phyloP scores from a whole-genome alignment of 2,797 vertebrate genomes.

The Gadopsis marmoratus region DNA sequence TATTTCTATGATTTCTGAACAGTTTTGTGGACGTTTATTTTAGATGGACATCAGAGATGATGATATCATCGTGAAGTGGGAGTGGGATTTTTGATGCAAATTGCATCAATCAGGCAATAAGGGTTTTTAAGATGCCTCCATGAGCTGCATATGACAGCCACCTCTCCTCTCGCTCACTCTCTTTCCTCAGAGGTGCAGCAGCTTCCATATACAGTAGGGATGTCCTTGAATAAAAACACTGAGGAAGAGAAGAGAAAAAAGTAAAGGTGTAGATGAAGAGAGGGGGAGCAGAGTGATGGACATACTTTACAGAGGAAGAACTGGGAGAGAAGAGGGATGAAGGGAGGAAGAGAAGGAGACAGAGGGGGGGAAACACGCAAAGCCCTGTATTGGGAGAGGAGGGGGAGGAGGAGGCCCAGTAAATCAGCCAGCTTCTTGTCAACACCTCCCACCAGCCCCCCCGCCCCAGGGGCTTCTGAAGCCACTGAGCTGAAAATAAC shows the following conservation, averaged over 20 bases:
- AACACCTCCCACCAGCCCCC: conserved; percentile 87
- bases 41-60: too few species aligned
- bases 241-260: conserved; percentile 8
- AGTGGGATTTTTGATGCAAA: background rate
- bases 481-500: conserved; percentile 99
- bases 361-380: conserved; percentile 18
- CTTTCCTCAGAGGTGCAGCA: background rate
- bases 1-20: too few species aligned
- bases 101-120: background rate
- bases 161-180: background rate
- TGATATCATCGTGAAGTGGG: too few species aligned
- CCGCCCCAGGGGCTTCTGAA: conserved; percentile 87
- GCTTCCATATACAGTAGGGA: background rate
- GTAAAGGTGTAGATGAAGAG: conserved; percentile 20
- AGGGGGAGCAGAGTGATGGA: conserved; percentile 21
- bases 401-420: conserved; percentile 87
- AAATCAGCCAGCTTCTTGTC: conserved; percentile 99
- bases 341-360: conserved; percentile 40
- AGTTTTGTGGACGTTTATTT: too few species aligned
- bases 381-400: conserved; percentile 41
- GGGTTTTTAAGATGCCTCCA: background rate
- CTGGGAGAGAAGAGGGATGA: conserved; percentile 30
- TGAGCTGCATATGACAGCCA: background rate
- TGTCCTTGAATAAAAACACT: conserved; percentile 13
- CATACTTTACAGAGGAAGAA: conserved; percentile 6